These are phyloP conservation scores for Meteorus cinctellus DNA, from an alignment of 2,888 invertebrate species.

Conservation along the genomic window DNA sequence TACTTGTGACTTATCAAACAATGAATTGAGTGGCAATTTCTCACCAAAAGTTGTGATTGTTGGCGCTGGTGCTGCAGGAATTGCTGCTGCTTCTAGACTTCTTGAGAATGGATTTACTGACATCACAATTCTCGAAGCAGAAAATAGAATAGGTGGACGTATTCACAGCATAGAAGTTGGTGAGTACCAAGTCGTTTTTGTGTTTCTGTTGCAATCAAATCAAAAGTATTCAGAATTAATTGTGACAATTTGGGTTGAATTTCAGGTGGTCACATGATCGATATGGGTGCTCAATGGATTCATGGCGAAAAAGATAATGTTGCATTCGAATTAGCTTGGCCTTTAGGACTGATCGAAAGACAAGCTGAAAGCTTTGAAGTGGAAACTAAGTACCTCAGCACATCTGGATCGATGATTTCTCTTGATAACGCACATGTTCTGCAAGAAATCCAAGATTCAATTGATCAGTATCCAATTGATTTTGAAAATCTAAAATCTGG, in stretches of 20 bases:
- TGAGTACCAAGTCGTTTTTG: slow-evolving; percentile 53
- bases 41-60: slow-evolving; percentile 67
- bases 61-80: slow-evolving; percentile 76
- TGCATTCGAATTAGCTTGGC: slow-evolving; percentile 58
- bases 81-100: slow-evolving; percentile 75
- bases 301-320: slow-evolving; percentile 61
- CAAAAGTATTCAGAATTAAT: too few relatives aligned
- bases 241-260: background rate
- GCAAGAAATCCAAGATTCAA: slow-evolving; percentile 8
- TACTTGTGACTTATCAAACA: background rate
- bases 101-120: slow-evolving; percentile 72
- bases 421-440: too few relatives aligned
- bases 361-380: slow-evolving; percentile 41
- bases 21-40: background rate
- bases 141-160: slow-evolving; percentile 74
- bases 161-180: slow-evolving; percentile 71
- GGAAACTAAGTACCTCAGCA: slow-evolving; percentile 19
- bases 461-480: slow-evolving; percentile 2
- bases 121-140: slow-evolving; percentile 74
- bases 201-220: too few relatives aligned
- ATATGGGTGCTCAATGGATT: slow-evolving; percentile 64
- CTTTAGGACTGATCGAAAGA: slow-evolving; percentile 57
- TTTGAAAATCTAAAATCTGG: slow-evolving; percentile 17
- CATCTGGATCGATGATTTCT: slow-evolving; percentile 28
- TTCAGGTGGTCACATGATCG: slow-evolving; percentile 57